Evolutionary conservation across 92 coral and sea anemone genomes (phyloP).

Genomic region (Montipora capitata): DNA sequence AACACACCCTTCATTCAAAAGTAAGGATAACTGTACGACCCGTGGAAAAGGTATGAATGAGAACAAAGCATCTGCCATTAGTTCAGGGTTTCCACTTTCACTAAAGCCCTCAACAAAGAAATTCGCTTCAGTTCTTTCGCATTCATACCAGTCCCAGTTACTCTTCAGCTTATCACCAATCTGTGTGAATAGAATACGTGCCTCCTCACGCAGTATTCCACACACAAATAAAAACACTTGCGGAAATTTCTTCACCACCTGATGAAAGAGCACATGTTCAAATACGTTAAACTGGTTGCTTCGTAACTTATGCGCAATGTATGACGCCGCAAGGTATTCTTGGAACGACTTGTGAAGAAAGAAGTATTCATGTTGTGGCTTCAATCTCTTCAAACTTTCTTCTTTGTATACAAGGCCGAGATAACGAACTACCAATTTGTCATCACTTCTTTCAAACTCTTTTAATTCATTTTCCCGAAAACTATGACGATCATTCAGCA

Average conservation of each 20-base stretch:
- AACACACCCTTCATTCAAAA: too few relatives aligned
- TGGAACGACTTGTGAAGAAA: conserved; percentile 12
- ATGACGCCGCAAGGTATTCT: background rate
- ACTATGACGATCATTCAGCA: background rate
- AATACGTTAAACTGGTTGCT: background rate
- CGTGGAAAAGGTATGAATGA: background rate
- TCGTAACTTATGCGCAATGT: background rate
- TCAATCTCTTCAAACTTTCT: background rate
- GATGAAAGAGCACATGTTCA: background rate
- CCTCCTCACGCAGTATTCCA: background rate
- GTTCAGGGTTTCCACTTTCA: background rate
- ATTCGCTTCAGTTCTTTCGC: background rate
- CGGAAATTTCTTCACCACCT: background rate
- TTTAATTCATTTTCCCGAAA: background rate
- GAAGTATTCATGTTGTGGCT: background rate
- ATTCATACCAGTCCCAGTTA: background rate
- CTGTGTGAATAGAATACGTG: background rate
- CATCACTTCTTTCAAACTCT: background rate
- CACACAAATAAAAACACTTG: background rate
- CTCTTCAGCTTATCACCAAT: background rate
- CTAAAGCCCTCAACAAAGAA: background rate
- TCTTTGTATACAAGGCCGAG: conserved; percentile 7
- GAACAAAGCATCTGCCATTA: background rate
- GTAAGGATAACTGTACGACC: too few relatives aligned
- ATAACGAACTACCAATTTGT: background rate